These are phyloP conservation scores for Himalopsyche japonica DNA, from an alignment of 2,888 invertebrate genomes.

Conservation along the genomic window DNA sequence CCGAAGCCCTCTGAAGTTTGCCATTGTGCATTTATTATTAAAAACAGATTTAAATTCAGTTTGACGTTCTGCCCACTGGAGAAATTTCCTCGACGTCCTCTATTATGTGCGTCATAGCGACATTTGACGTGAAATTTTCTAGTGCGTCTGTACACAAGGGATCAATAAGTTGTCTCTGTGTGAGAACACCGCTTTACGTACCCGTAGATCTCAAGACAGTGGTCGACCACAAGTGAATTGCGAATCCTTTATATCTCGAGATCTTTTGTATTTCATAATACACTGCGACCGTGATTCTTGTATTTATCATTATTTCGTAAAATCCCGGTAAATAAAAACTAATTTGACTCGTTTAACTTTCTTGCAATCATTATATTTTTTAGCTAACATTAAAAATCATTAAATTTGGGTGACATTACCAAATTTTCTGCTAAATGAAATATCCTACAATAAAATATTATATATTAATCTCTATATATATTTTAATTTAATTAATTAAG, in stretches of 20 bases:
- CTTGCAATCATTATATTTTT: too few relatives aligned
- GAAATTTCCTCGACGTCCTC: neutral
- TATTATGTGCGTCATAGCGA: conserved; percentile 8
- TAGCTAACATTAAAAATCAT: too few relatives aligned
- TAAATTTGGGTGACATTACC: too few relatives aligned
- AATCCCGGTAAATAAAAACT: too few relatives aligned
- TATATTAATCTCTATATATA: too few relatives aligned
- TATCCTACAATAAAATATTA: too few relatives aligned
- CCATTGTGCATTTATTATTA: neutral
- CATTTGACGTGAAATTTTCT: conserved; percentile 16
- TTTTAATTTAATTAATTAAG: too few relatives aligned
- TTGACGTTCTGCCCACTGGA: neutral
- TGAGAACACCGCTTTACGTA: neutral
- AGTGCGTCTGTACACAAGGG: conserved; percentile 9
- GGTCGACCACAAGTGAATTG: neutral
- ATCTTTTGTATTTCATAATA: too few relatives aligned
- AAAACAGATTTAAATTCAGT: neutral
- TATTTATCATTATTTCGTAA: too few relatives aligned
- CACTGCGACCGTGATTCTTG: too few relatives aligned
- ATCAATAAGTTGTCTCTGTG: conserved; percentile 10
- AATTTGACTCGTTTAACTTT: too few relatives aligned
- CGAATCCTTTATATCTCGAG: neutral
- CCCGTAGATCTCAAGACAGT: neutral
- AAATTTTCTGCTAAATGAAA: too few relatives aligned
- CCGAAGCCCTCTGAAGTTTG: neutral